Evolutionary conservation across 2,797 vertebrate genomes (phyloP).

Genomic region (Sylvia borin): DNA sequence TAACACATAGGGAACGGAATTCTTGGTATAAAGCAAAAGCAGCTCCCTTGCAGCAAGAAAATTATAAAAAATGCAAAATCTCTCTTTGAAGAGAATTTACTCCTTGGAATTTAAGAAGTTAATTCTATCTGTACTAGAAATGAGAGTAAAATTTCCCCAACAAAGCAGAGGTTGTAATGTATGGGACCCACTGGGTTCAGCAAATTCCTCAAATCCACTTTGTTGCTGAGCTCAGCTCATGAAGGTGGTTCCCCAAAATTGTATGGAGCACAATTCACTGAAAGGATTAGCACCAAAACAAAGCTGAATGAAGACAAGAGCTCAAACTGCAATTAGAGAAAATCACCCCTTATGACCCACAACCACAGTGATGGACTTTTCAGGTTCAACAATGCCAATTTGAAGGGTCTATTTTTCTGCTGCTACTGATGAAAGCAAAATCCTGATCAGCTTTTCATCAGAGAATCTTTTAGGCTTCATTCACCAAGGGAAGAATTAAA

Average conservation of each 20-base stretch:
- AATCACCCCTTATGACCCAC: not conserved
- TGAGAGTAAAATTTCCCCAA: not conserved
- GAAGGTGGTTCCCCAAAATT: not conserved
- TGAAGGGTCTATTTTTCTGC: not conserved
- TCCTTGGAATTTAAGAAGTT: not conserved
- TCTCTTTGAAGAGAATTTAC: not conserved
- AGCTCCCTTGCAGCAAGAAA: not conserved
- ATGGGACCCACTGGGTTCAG: not conserved
- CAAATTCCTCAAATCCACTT: not conserved
- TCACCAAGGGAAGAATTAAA: not conserved
- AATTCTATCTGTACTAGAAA: not conserved
- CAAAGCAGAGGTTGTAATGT: fast-evolving
- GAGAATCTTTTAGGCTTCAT: not conserved
- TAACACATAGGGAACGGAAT: fast-evolving
- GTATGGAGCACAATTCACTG: not conserved
- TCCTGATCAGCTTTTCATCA: not conserved
- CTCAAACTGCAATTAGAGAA: not conserved
- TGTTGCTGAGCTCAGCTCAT: not conserved
- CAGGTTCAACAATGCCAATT: not conserved
- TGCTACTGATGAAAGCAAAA: not conserved
- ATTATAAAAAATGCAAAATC: not conserved
- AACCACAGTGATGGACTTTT: not conserved
- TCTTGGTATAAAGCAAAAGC: not conserved
- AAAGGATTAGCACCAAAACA: not conserved
- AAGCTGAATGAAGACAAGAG: not conserved